Evolutionary conservation across 2,797 vertebrate genomes (phyloP), one percentile per base, ranked within the genome.

Genomic region (Acrossocheilus fasciatus): DNA sequence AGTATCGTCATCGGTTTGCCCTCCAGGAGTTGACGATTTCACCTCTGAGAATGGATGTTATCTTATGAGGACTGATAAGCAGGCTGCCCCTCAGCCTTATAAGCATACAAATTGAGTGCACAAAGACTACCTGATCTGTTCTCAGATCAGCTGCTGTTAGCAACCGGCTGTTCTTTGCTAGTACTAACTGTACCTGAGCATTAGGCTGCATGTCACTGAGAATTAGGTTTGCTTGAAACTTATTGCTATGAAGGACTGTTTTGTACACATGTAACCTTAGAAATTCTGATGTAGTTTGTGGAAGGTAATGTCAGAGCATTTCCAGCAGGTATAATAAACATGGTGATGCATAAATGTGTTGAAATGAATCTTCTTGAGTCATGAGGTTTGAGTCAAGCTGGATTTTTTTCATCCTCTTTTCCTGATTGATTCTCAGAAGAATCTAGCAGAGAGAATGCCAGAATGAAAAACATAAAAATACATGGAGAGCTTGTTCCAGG

Each of bases 171-270:
- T 75, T 59, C 78, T 81, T 81, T 41, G 34, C 83, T 85, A 47
- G 78, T 50, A 45, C 70, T 41, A 87, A 70, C 69, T 74, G 12
- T 66, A 59, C 74, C 80, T 81, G 83, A 69, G 68, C 81, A 83
- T 69, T 79, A 72, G 73, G 64, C 75, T 87, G 81, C 82, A 64
- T 74, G 66, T 84, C 54, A 52, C 80, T 85, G 84, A 85, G 84
- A 85, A 79, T 79, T 85, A 82, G 47, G 45, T 77, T 84, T 87
- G 59, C 64, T 85, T 81, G 36, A 84, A 39, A 70, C 52, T 76
- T 84, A 43, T 88, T 88, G 78, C 82, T 70, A 85, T 88, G 72
- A 83, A 85, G 69, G 83, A 85, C 78, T 59, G 10, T 88, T 82
- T 82, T 77, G 78, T 82, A 88, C 77, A 85, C 57, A 73, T 84